Evolutionary conservation across 2,113 vertebrate species (phyloP).

Genomic region (Argyrosomus japonicus): DNA sequence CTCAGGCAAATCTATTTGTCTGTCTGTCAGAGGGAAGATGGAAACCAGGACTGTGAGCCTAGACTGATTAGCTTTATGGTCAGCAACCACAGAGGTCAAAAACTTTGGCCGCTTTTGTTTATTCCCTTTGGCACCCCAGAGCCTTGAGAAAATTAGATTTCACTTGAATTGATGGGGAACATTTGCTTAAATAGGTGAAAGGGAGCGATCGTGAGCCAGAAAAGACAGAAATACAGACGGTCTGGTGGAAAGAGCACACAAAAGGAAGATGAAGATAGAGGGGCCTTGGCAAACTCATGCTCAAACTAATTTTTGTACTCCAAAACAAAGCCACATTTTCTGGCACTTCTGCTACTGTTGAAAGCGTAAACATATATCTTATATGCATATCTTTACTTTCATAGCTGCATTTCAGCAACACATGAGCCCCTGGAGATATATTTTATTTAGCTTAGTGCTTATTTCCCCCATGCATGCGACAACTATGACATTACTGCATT

Average conservation of each 20-base stretch:
- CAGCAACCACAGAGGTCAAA: constrained; percentile 58
- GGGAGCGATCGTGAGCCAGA: constrained; percentile 22
- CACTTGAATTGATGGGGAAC: constrained; percentile 52
- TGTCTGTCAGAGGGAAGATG: constrained; percentile 68
- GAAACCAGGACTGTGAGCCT: constrained; percentile 60
- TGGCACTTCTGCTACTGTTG: constrained; percentile 13
- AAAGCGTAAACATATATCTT: constrained; percentile 14
- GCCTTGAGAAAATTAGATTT: constrained; percentile 68
- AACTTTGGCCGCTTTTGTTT: constrained; percentile 69
- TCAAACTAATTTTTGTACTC: neutral
- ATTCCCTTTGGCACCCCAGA: constrained; percentile 62
- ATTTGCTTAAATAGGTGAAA: constrained; percentile 54
- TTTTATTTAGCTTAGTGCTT: constrained; percentile 43
- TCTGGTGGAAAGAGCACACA: constrained; percentile 4
- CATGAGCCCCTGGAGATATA: constrained; percentile 3
- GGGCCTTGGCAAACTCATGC: neutral
- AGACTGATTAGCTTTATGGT: constrained; percentile 63
- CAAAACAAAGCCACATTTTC: constrained; percentile 26
- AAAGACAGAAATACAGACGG: constrained; percentile 38
- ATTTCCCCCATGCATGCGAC: constrained; percentile 28
- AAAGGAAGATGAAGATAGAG: constrained; percentile 8
- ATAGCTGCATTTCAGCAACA: constrained; percentile 15
- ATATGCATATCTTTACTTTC: constrained; percentile 17
- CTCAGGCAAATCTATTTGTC: constrained; percentile 62
- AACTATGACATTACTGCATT: constrained; percentile 21